Conservation (phyloP, 23 tunicate species). For the Pegea sp. region DNA sequence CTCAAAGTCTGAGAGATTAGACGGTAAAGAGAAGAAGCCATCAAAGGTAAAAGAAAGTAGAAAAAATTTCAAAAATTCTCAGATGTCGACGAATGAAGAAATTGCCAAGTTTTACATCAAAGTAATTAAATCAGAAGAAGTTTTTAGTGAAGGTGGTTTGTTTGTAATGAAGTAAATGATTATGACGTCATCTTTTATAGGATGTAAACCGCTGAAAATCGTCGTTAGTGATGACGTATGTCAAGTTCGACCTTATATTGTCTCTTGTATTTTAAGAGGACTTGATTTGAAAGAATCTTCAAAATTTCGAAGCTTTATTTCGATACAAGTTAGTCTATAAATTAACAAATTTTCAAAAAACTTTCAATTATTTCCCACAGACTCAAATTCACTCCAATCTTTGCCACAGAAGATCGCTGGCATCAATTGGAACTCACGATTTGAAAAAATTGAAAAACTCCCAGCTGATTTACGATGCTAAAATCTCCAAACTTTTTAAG, state of each 20-base stretch:
- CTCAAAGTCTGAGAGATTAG: slow-evolving; percentile 1
- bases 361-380: slow-evolving; percentile 2
- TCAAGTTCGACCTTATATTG: slow-evolving; percentile 68
- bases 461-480: slow-evolving; percentile 37
- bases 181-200: neutral
- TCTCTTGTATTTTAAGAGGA: slow-evolving; percentile 40
- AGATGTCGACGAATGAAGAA: too few species aligned
- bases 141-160: neutral
- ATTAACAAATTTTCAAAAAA: neutral
- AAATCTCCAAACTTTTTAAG: slow-evolving; percentile 23
- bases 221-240: slow-evolving; percentile 27
- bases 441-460: slow-evolving; percentile 11
- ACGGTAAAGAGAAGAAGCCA: neutral
- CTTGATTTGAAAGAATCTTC: slow-evolving; percentile 14
- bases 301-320: slow-evolving; percentile 32
- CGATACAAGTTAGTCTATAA: slow-evolving; percentile 25
- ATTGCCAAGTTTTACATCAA: slow-evolving; percentile 13
- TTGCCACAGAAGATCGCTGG: slow-evolving; percentile 58
- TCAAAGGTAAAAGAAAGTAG: slow-evolving; percentile 10
- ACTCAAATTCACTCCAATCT: slow-evolving; percentile 56
- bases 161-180: neutral
- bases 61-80: too few species aligned
- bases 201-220: slow-evolving; percentile 18
- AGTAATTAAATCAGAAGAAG: slow-evolving; percentile 12
- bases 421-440: slow-evolving; percentile 87